These are phyloP conservation scores for Paraplagusia blochii DNA, from an alignment of 2,113 vertebrate genomes.

Conservation along the genomic window DNA sequence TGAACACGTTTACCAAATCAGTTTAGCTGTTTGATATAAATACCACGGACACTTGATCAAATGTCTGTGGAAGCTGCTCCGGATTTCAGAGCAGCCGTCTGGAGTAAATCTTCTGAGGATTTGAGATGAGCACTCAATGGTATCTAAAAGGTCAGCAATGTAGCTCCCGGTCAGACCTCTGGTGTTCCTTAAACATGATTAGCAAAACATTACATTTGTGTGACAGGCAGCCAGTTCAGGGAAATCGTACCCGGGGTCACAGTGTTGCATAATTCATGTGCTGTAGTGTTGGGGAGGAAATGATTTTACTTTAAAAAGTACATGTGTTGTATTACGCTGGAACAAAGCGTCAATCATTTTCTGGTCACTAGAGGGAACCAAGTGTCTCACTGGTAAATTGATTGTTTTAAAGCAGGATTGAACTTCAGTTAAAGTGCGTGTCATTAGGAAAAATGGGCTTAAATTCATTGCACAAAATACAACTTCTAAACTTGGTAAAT, in stretches of 20 bases:
- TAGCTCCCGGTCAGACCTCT: slow-evolving; percentile 20
- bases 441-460: too few relatives aligned
- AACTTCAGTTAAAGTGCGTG: background rate
- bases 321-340: too few relatives aligned
- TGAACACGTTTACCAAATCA: slow-evolving; percentile 6
- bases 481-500: too few relatives aligned
- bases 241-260: slow-evolving; percentile 1
- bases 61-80: slow-evolving; percentile 3
- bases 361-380: slow-evolving; percentile 1
- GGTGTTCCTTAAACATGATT: slow-evolving; percentile 27
- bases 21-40: slow-evolving; percentile 17
- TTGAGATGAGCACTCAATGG: slow-evolving; percentile 13
- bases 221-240: slow-evolving; percentile 16
- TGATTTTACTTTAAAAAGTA: too few relatives aligned
- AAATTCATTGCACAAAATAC: too few relatives aligned
- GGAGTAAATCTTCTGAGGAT: slow-evolving; percentile 18
- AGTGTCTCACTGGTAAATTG: background rate
- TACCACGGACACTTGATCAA: background rate
- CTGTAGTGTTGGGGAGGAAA: too few relatives aligned
- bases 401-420: background rate
- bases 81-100: slow-evolving; percentile 25
- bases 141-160: slow-evolving; percentile 35
- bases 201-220: slow-evolving; percentile 23
- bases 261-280: too few relatives aligned
- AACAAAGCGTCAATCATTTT: background rate